Evolutionary conservation across 2,113 vertebrate genomes (phyloP).

Genomic region (Larimichthys polyactis): DNA sequence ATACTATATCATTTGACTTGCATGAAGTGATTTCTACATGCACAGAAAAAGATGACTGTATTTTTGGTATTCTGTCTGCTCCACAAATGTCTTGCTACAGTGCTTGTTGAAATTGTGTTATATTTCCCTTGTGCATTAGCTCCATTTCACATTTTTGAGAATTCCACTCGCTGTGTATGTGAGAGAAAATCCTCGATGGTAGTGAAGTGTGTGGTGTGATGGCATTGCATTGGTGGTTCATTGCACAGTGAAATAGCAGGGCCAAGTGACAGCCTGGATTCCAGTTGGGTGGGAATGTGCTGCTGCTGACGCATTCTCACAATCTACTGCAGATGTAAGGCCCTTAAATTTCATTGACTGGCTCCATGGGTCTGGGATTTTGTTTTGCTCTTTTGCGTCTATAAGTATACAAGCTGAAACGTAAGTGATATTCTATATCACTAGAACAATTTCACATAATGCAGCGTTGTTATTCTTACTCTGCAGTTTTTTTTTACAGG

Average conservation of each 20-base stretch:
- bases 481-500: neutral
- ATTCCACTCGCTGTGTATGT: slow-evolving; percentile 49
- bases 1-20: slow-evolving; percentile 70
- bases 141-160: slow-evolving; percentile 76
- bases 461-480: neutral
- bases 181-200: slow-evolving; percentile 59
- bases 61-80: slow-evolving; percentile 69
- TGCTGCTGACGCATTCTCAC: slow-evolving; percentile 48
- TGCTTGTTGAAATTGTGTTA: slow-evolving; percentile 77
- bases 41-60: slow-evolving; percentile 50
- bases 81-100: slow-evolving; percentile 76
- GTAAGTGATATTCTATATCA: too few relatives aligned
- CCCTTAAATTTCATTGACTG: slow-evolving; percentile 9
- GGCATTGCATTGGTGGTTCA: slow-evolving; percentile 67
- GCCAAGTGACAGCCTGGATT: slow-evolving; percentile 63
- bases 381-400: neutral
- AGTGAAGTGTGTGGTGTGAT: slow-evolving; percentile 62
- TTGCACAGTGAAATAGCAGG: slow-evolving; percentile 74
- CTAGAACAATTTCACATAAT: neutral
- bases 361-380: neutral
- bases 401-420: neutral
- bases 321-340: slow-evolving; percentile 34
- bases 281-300: slow-evolving; percentile 42
- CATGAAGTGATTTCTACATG: slow-evolving; percentile 73
- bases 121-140: slow-evolving; percentile 80